A percentile compares a stretch with the other conserved stretches of the same genome.
phyloP scores from a whole-genome alignment of 2,797 vertebrate genomes.

The Natrix natrix region DNA sequence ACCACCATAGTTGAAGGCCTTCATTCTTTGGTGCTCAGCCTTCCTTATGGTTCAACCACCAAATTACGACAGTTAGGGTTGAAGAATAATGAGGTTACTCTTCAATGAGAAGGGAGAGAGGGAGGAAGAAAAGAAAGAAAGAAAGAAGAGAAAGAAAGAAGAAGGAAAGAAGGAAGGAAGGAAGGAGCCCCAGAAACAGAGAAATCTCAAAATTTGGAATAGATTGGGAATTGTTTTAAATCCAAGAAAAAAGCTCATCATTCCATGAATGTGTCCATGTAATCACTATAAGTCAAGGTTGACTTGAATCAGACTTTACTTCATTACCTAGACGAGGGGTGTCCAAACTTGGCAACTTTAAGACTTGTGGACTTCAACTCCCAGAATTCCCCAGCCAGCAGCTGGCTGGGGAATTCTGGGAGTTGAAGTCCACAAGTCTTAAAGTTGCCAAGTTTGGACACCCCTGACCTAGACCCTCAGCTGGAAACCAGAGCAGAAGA shows the following conservation, averaged over 20 bases:
- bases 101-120: background rate
- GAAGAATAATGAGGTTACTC: background rate
- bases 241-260: background rate
- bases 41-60: no score
- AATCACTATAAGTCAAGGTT: background rate
- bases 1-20: no score
- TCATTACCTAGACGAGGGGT: no score
- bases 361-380: no score
- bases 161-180: background rate
- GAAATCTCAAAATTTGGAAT: background rate
- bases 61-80: background rate
- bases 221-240: background rate
- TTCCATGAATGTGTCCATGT: background rate
- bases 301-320: background rate
- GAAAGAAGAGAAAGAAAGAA: background rate
- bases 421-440: no score
- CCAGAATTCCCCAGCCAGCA: no score
- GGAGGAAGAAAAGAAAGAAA: no score
- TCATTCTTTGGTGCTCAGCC: no score
- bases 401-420: no score
- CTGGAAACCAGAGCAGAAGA: background rate
- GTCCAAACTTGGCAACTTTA: no score
- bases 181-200: background rate
- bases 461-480: background rate
- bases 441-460: no score